Evolutionary conservation across 2,888 invertebrate species (phyloP).

Genomic region (Dicycla oo): DNA sequence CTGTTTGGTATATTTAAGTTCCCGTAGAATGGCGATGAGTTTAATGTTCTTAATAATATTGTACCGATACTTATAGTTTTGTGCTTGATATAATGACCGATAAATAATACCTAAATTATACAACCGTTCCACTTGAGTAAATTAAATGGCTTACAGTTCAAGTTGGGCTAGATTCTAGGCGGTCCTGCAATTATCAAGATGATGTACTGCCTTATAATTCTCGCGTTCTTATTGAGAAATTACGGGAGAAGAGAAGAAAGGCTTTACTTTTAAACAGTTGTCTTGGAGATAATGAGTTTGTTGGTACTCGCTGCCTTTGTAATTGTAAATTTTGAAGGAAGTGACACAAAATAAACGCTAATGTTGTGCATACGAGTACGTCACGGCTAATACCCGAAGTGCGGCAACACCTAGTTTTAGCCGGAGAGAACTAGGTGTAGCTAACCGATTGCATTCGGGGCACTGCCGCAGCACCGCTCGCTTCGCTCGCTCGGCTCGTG

Average conservation of each 20-base stretch:
- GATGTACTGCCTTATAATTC: neutral
- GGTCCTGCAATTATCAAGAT: conserved; percentile 24
- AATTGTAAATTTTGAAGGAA: neutral
- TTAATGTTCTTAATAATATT: conserved; percentile 8
- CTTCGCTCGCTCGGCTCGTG: too few relatives aligned
- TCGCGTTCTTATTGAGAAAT: neutral
- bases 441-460: too few relatives aligned
- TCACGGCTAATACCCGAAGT: too few relatives aligned
- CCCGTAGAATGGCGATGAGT: neutral
- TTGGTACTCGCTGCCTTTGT: neutral
- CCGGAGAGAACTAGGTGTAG: too few relatives aligned
- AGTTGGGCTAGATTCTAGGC: conserved; percentile 19
- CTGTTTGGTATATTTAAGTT: neutral
- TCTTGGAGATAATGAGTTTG: neutral
- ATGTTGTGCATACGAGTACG: too few relatives aligned
- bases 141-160: conserved; percentile 26
- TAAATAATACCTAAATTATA: conserved; percentile 32
- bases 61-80: neutral
- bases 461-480: too few relatives aligned
- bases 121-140: conserved; percentile 19
- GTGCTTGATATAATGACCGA: conserved; percentile 18
- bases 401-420: too few relatives aligned
- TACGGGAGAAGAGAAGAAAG: neutral
- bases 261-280: neutral
- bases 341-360: neutral